Evolutionary conservation across 2,113 vertebrate species (phyloP).

Genomic region (Spizaetus ornatus): DNA sequence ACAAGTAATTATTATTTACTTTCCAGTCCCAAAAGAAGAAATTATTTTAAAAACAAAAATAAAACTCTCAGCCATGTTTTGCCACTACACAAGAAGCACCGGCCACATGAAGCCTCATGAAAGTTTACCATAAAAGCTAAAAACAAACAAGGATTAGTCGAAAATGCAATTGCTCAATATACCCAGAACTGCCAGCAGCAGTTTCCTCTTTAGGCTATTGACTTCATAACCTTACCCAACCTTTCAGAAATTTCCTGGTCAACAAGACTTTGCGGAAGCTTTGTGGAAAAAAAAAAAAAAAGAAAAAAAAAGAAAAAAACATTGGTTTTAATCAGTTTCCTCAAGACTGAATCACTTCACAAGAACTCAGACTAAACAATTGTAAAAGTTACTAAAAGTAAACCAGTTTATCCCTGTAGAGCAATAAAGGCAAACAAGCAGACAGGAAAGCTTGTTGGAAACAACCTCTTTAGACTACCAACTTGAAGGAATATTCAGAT

Average conservation of each 20-base stretch:
- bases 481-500: not conserved
- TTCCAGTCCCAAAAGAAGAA: not conserved
- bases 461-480: not conserved
- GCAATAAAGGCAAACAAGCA: not conserved
- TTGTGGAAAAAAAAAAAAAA: not conserved
- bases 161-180: slow-evolving; percentile 54
- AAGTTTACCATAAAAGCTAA: slow-evolving; percentile 33
- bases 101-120: not conserved
- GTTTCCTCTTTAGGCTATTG: slow-evolving; percentile 38
- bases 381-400: slow-evolving; percentile 1
- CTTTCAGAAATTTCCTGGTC: slow-evolving; percentile 39
- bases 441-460: not conserved
- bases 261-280: not conserved
- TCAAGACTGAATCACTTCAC: not conserved
- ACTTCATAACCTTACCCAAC: slow-evolving; percentile 49
- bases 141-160: slow-evolving; percentile 21
- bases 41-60: not conserved
- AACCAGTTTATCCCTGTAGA: not conserved
- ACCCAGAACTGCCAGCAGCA: not conserved
- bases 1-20: not conserved
- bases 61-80: not conserved
- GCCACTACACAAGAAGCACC: not conserved
- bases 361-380: slow-evolving; percentile 22
- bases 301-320: no score
- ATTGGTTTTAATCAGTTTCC: not conserved